phyloP scores from a whole-genome alignment of 1,140 invertebrate genomes.

The Aphaenogaster ashmeadi region DNA sequence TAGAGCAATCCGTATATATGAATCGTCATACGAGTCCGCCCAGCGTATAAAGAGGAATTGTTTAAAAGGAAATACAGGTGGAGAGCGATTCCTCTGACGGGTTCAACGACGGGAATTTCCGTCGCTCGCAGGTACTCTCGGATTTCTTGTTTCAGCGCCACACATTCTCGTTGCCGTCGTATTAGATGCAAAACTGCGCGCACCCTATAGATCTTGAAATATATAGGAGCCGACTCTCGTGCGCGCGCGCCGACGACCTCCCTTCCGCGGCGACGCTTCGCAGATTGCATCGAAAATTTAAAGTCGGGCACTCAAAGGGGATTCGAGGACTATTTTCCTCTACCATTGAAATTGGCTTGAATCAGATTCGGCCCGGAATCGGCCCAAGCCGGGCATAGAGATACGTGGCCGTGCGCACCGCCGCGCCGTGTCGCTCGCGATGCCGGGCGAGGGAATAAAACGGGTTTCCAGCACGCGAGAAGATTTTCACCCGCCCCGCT shows the following conservation, averaged over 20 bases:
- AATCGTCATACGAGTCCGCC: slow-evolving; percentile 18
- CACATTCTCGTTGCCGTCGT: background rate
- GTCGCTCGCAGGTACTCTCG: background rate
- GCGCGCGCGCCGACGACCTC: slow-evolving; percentile 9
- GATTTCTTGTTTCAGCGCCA: slow-evolving; percentile 6
- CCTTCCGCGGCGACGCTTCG: slow-evolving; percentile 38
- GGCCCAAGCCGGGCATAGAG: slow-evolving; percentile 26
- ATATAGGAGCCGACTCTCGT: slow-evolving; percentile 47
- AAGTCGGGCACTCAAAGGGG: slow-evolving; percentile 68
- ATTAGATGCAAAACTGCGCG: slow-evolving; percentile 42
- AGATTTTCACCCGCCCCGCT: slow-evolving; percentile 51
- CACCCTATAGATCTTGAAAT: slow-evolving; percentile 51
- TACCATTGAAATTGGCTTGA: slow-evolving; percentile 71
- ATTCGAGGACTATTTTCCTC: slow-evolving; percentile 67
- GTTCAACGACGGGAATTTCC: slow-evolving; percentile 5
- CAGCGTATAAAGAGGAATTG: slow-evolving; percentile 27
- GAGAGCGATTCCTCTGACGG: background rate
- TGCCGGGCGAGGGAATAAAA: slow-evolving; percentile 55
- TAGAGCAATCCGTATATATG: background rate
- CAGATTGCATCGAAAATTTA: slow-evolving; percentile 75
- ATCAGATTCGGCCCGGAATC: slow-evolving; percentile 64
- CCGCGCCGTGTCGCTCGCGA: background rate
- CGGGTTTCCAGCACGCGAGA: slow-evolving; percentile 56
- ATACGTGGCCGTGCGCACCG: slow-evolving; percentile 46
- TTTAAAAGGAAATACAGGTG: slow-evolving; percentile 24